Evolutionary conservation across 2,888 invertebrate genomes (phyloP).

Genomic region (Polietes domitor): DNA sequence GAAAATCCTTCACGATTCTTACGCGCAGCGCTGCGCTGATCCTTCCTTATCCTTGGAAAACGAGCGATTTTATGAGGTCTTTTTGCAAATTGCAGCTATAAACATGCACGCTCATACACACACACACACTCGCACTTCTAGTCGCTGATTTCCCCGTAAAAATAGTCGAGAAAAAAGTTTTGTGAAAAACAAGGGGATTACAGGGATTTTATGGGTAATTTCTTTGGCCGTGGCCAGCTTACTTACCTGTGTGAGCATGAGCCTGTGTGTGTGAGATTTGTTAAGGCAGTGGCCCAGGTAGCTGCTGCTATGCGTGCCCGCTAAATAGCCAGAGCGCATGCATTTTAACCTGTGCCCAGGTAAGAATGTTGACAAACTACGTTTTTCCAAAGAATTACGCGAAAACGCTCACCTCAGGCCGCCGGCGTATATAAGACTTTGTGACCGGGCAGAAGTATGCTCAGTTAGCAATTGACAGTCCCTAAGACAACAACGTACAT

Average conservation of each 20-base stretch:
- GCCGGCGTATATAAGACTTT: constrained; percentile 26
- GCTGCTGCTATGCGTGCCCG: background rate
- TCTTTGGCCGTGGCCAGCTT: background rate
- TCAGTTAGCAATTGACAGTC: constrained; percentile 43
- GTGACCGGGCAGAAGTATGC: background rate
- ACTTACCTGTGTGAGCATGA: constrained; percentile 28
- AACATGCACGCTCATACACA: constrained; percentile 26
- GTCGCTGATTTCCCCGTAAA: constrained; percentile 36
- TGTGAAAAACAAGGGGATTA: constrained; percentile 39
- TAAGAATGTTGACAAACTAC: constrained; percentile 35
- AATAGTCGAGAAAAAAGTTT: constrained; percentile 23
- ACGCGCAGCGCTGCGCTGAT: background rate
- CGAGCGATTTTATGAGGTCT: constrained; percentile 30
- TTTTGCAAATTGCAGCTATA: constrained; percentile 65
- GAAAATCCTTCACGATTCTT: constrained; percentile 42
- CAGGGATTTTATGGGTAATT: constrained; percentile 41
- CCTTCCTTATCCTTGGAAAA: background rate
- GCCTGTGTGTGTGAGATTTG: background rate
- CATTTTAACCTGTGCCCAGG: constrained; percentile 39
- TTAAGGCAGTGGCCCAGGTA: background rate
- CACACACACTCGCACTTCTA: background rate
- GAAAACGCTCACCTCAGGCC: constrained; percentile 22
- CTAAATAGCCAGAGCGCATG: too few species aligned
- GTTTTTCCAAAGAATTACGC: constrained; percentile 45
- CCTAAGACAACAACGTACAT: constrained; percentile 25